Evolutionary conservation across 2,797 vertebrate genomes (phyloP).

Genomic region (Enoplosus armatus): DNA sequence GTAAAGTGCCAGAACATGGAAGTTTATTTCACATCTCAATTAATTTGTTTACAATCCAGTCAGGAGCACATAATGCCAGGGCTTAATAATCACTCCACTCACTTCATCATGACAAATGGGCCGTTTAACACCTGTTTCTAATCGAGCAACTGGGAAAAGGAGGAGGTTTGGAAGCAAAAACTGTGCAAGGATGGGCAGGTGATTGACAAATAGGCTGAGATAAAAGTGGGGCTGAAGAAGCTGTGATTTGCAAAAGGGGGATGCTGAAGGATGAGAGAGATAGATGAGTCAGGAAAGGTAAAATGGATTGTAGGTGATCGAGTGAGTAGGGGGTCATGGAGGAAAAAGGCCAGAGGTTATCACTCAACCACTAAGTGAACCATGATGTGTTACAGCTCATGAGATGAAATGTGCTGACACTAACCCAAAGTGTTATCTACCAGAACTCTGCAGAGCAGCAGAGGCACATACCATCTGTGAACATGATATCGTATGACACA

Average conservation of each 20-base stretch:
- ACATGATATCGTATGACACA: slow-evolving; percentile 34
- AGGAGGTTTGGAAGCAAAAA: slow-evolving; percentile 10
- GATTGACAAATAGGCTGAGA: slow-evolving; percentile 49
- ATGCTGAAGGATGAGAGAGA: slow-evolving; percentile 49
- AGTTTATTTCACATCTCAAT: not conserved
- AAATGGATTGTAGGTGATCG: slow-evolving; percentile 32
- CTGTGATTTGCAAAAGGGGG: slow-evolving; percentile 14
- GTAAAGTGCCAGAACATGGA: not conserved
- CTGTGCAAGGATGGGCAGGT: slow-evolving; percentile 10
- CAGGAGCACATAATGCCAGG: not conserved
- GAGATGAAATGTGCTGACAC: slow-evolving; percentile 39
- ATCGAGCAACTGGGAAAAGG: slow-evolving; percentile 31
- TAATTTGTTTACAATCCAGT: not conserved
- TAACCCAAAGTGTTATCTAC: slow-evolving; percentile 35
- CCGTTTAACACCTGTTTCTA: slow-evolving; percentile 28
- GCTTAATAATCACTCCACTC: slow-evolving; percentile 3
- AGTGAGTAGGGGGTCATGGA: slow-evolving; percentile 29
- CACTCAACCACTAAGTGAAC: slow-evolving; percentile 49
- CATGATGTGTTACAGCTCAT: slow-evolving; percentile 43
- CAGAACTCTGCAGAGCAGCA: slow-evolving; percentile 4
- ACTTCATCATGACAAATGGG: slow-evolving; percentile 9
- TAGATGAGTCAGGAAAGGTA: slow-evolving; percentile 37
- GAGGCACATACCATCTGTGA: slow-evolving; percentile 39
- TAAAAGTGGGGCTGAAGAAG: slow-evolving; percentile 25
- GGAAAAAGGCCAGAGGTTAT: slow-evolving; percentile 71